phyloP scores from a whole-genome alignment of 2,797 vertebrate genomes.

The Limosa lapponica region DNA sequence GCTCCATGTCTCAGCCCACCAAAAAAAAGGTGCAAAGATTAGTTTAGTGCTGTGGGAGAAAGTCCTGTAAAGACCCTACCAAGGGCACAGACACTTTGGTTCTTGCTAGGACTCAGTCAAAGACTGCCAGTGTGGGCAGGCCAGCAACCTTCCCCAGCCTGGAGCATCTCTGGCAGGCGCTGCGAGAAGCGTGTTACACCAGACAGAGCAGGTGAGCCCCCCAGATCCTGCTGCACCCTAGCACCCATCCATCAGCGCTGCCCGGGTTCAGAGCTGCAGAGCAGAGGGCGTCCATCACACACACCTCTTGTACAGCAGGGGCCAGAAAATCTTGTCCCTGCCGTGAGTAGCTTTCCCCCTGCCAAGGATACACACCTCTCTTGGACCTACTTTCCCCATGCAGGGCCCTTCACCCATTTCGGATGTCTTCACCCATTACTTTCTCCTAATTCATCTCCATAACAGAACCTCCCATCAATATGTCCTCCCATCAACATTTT shows the following conservation, averaged over 20 bases:
- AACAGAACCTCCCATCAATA: neutral
- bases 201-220: neutral
- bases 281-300: neutral
- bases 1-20: rapidly evolving
- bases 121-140: rapidly evolving
- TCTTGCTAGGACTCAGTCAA: neutral
- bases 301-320: neutral
- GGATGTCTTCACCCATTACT: neutral
- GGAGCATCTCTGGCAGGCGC: neutral
- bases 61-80: neutral
- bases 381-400: neutral
- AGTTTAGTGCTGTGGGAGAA: neutral
- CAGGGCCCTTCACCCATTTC: neutral
- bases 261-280: neutral
- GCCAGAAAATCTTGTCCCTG: neutral
- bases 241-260: neutral
- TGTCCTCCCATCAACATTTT: neutral
- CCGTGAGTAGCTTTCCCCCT: neutral
- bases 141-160: neutral
- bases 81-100: neutral
- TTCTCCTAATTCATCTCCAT: neutral
- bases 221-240: neutral
- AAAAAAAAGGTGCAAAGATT: neutral
- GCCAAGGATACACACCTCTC: neutral
- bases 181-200: rapidly evolving